Evolutionary conservation across 2,888 invertebrate species (phyloP).

Genomic region (Orchestes rusci): DNA sequence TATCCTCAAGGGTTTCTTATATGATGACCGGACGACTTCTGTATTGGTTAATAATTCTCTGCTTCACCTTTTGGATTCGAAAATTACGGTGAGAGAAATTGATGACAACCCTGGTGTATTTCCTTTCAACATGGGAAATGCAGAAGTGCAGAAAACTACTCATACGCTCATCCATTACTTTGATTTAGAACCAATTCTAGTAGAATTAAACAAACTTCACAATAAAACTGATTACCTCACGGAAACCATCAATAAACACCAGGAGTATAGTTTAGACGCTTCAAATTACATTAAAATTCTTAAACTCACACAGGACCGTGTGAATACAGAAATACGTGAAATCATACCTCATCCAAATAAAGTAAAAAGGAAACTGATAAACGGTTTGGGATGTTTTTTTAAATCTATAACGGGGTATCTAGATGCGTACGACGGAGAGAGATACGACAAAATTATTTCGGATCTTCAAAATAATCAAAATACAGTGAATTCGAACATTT

Average conservation of each 20-base stretch:
- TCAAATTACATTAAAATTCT: constrained; percentile 6
- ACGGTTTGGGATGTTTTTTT: constrained; percentile 2
- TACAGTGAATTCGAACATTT: neutral
- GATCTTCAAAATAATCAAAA: too few species aligned
- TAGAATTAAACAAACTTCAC: constrained; percentile 7
- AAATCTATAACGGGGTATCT: constrained; percentile 4
- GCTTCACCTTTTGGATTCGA: neutral
- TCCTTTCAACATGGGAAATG: constrained; percentile 3
- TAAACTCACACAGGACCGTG: constrained; percentile 1
- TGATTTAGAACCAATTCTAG: constrained; percentile 4
- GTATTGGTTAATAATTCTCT: constrained; percentile 1
- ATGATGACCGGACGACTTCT: too few species aligned
- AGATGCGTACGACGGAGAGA: too few species aligned
- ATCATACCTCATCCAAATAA: too few species aligned
- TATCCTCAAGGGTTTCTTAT: too few species aligned
- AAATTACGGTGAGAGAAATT: constrained; percentile 4
- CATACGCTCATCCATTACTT: constrained; percentile 8
- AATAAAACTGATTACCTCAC: neutral
- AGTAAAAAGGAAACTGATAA: neutral
- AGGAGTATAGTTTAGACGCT: neutral
- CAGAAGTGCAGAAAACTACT: neutral
- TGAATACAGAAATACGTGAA: constrained; percentile 1
- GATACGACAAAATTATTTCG: too few species aligned
- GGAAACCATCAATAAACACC: neutral
- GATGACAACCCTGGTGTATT: constrained; percentile 7